Evolutionary conservation across 2,797 vertebrate species (phyloP).

Genomic region (Pipistrellus nathusii): DNA sequence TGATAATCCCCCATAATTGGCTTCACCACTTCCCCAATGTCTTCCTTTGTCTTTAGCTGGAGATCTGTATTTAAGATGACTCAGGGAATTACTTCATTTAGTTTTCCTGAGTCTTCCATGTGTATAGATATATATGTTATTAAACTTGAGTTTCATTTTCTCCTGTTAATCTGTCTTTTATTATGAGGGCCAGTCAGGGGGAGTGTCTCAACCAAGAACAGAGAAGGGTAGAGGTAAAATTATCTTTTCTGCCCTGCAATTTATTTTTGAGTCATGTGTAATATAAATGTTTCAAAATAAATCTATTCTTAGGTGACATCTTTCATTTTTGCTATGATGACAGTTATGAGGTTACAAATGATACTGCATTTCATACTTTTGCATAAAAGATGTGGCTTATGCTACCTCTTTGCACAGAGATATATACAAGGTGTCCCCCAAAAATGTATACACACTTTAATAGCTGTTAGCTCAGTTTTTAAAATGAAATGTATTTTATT

Average conservation of each 20-base stretch:
- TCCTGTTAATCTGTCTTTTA: not conserved
- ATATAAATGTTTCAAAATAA: not conserved
- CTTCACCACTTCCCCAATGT: not conserved
- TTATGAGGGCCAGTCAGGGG: not conserved
- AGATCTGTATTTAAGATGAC: not conserved
- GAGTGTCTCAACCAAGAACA: not conserved
- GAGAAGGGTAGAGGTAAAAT: not conserved
- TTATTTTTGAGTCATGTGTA: slow-evolving; percentile 42
- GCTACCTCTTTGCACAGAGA: slow-evolving; percentile 79
- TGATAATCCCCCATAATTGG: not conserved
- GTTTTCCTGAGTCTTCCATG: not conserved
- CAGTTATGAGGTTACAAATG: slow-evolving; percentile 28
- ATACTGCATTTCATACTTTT: slow-evolving; percentile 28
- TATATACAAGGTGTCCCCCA: not conserved
- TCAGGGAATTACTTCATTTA: not conserved
- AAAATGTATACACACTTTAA: no score
- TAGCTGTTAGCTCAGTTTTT: no score
- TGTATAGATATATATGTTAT: not conserved
- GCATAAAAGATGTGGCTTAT: slow-evolving; percentile 69
- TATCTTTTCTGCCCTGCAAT: not conserved
- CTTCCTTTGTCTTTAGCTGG: not conserved
- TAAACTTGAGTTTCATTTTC: not conserved
- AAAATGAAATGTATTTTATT: no score
- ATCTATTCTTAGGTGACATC: not conserved
- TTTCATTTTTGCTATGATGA: slow-evolving; percentile 9